phyloP scores from a whole-genome alignment of 92 coral and sea anemone species.

The Desmophyllum pertusum region DNA sequence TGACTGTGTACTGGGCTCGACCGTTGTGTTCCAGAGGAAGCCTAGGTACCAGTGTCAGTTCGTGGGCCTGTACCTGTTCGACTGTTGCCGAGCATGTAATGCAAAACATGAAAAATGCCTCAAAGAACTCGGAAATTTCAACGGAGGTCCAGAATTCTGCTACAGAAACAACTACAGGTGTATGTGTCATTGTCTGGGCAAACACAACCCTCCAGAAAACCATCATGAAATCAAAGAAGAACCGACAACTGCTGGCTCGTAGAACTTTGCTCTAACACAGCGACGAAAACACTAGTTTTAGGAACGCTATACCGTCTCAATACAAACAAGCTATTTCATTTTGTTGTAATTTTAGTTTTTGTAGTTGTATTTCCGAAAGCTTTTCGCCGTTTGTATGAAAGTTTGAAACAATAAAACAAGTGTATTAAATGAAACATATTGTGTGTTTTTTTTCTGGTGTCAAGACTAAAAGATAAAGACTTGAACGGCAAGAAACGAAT shows the following conservation, averaged over 20 bases:
- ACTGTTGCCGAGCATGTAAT: conserved; percentile 36
- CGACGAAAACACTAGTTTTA: neutral
- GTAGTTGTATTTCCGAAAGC: neutral
- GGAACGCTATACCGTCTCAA: neutral
- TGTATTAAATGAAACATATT: neutral
- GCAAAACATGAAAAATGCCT: neutral
- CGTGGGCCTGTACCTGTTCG: conserved; percentile 13
- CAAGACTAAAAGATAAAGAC: neutral
- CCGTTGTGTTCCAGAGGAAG: conserved; percentile 4
- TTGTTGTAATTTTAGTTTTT: neutral
- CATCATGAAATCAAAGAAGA: neutral
- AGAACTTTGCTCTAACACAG: neutral
- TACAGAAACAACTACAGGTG: conserved; percentile 23
- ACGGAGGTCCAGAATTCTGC: conserved; percentile 16
- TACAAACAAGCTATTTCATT: neutral
- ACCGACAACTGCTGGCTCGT: no score
- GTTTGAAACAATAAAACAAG: neutral
- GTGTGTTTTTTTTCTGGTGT: neutral
- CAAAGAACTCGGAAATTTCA: neutral
- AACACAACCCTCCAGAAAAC: conserved; percentile 20
- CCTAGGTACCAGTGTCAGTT: neutral
- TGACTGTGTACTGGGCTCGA: conserved; percentile 27
- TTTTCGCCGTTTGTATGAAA: neutral
- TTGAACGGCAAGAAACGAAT: neutral
- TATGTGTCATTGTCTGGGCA: conserved; percentile 9